phyloP scores from a whole-genome alignment of 2,888 invertebrate species.

The Glaucopsyche alexis region DNA sequence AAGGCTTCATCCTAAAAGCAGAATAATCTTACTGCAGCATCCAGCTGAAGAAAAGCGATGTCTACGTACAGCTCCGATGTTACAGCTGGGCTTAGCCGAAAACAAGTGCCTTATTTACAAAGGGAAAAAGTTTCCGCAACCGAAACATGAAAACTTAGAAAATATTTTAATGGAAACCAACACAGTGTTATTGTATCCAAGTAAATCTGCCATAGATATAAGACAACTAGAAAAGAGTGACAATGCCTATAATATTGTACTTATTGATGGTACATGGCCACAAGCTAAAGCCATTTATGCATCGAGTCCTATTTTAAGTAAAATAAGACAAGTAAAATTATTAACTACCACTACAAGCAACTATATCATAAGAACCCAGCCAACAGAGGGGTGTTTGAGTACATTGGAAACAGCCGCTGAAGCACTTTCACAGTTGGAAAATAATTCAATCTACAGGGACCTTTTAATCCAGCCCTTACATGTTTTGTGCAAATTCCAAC shows the following conservation, averaged over 20 bases:
- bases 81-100: conserved; percentile 85
- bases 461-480: conserved; percentile 88
- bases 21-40: conserved; percentile 92
- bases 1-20: conserved; percentile 84
- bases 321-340: conserved; percentile 90
- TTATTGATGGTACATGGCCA: conserved; percentile 97
- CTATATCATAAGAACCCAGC: conserved; percentile 96
- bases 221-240: conserved; percentile 67
- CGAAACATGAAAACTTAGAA: conserved; percentile 82
- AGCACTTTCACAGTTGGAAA: conserved; percentile 88
- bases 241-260: conserved; percentile 86
- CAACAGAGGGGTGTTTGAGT: conserved; percentile 93
- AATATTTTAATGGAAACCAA: conserved; percentile 83
- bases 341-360: conserved; percentile 86
- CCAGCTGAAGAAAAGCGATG: conserved; percentile 95
- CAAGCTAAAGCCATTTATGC: conserved; percentile 96
- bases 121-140: conserved; percentile 91
- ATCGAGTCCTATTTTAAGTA: conserved; percentile 87
- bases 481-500: conserved; percentile 90
- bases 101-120: conserved; percentile 88
- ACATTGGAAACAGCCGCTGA: conserved; percentile 93
- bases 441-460: conserved; percentile 81
- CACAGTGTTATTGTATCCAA: conserved; percentile 90
- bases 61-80: conserved; percentile 93
- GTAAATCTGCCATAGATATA: conserved; percentile 85